Percentiles rank a stretch among this genome's conserved stretches.
Evolutionary conservation across 2,113 vertebrate species (phyloP).

Genomic region (Sporophila hypoxantha): DNA sequence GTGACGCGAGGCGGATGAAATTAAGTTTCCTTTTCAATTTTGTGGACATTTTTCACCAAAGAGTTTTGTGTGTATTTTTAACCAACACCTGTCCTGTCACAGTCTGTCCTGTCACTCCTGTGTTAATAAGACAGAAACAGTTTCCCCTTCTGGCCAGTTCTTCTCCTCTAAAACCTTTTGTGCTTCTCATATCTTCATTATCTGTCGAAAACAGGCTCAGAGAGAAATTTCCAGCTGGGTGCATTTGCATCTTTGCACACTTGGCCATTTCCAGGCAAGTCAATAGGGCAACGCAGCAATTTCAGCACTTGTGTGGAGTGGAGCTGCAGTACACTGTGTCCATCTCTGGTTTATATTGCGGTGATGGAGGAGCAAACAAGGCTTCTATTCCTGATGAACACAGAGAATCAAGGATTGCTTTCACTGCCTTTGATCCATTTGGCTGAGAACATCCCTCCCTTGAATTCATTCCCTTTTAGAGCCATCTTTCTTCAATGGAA

Average conservation of each 20-base stretch:
- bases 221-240: slow-evolving; percentile 9
- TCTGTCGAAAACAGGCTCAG: not conserved
- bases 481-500: not conserved
- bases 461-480: not conserved
- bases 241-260: not conserved
- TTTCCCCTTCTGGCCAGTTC: not conserved
- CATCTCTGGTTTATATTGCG: rapidly evolving
- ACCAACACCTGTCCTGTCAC: not conserved
- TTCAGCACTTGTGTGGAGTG: not conserved
- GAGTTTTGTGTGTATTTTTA: not conserved
- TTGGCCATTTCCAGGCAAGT: not conserved
- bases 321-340: rapidly evolving
- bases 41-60: not conserved
- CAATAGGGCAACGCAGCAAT: not conserved
- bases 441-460: not conserved
- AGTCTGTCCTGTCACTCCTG: not conserved
- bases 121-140: not conserved
- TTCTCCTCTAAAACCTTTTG: not conserved
- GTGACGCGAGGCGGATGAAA: not conserved
- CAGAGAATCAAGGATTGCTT: not conserved
- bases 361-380: not conserved
- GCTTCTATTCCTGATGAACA: not conserved
- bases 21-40: not conserved
- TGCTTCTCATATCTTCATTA: not conserved
- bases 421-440: not conserved